These are phyloP conservation scores for Paragorgia papillata DNA, from an alignment of 92 coral and sea anemone genomes.

Conservation along the genomic window DNA sequence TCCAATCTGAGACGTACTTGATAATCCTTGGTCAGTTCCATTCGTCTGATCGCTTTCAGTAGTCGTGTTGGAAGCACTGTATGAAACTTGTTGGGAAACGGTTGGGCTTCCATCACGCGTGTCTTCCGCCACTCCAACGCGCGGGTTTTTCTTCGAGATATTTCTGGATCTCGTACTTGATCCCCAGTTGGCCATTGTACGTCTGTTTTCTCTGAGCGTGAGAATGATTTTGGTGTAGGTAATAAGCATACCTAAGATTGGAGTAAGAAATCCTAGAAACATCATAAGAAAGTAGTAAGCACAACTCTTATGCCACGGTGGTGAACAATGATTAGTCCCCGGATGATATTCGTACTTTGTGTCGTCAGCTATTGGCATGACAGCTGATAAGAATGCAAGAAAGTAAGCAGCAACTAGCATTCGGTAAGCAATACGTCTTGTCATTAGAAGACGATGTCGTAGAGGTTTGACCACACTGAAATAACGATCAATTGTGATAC, in stretches of 20 bases:
- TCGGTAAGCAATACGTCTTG: conserved; percentile 58
- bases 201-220: conserved; percentile 73
- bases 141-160: conserved; percentile 12
- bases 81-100: too few relatives aligned
- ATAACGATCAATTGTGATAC: conserved; percentile 91
- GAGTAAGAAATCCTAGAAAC: conserved; percentile 68
- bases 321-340: conserved; percentile 84
- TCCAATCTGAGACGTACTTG: conserved; percentile 3
- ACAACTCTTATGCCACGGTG: conserved; percentile 74
- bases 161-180: background rate
- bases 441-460: conserved; percentile 74
- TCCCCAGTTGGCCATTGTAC: conserved; percentile 69
- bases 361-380: conserved; percentile 71
- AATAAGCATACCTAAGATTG: conserved; percentile 65
- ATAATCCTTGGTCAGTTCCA: background rate
- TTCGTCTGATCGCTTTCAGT: background rate
- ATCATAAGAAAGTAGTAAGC: conserved; percentile 72
- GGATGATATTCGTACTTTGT: conserved; percentile 70
- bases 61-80: conserved; percentile 4
- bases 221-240: conserved; percentile 81
- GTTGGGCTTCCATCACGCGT: too few relatives aligned
- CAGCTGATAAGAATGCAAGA: conserved; percentile 61
- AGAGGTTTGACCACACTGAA: conserved; percentile 89
- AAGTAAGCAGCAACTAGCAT: conserved; percentile 70
- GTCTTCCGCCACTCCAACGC: conserved; percentile 10